Evolutionary conservation across 1,140 invertebrate genomes (phyloP), one percentile per base, ranked within the genome.

Genomic region (Eumaeus atala): DNA sequence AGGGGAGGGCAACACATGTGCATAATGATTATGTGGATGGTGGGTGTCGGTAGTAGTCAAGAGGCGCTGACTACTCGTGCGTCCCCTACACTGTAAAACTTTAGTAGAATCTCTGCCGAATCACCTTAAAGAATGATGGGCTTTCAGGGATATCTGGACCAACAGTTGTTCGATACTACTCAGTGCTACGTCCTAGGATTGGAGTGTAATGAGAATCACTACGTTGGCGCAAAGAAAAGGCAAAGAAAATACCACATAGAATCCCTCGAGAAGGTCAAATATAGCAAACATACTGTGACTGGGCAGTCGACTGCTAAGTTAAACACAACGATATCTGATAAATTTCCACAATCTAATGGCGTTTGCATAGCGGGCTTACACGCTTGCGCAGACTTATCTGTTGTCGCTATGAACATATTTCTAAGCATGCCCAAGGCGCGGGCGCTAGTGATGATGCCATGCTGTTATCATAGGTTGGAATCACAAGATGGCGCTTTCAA

Each of bases 381-480:
- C 81, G 92, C 95, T 8, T 97, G 95, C 80, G 95, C 93, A 0
- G 94, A 96, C 84, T 89, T 97, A 21, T 92, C 93, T 51, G 87
- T 94, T 9, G 90, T 90, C 17, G 91, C 93, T 16, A 89, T 95
- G 10, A 89, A 91, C 71, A 82, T 95, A 64, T 96, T 95, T 87
- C 64, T 90, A 11, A 82, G 90, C 62, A 90, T 93, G 79, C 69
- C 88, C 18, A 67, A 83, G 28, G 91, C 91, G 4, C 86, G 87
- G 49, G 78, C 89, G 14, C 66, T 96, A 10, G 89, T 93, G 40
- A 90, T 96, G 36, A 92, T 96, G 78, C 92, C 94, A 6, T 97
- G 95, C 71, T 97, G 95, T 67, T 97, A 97, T 71, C 95, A 96
- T 80, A 95, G 94, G 77, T 85, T 95, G 55, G 28, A 53, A 18